A percentile compares a stretch with the other conserved stretches of the same genome.
These are phyloP conservation scores for Sylvia atricapilla DNA, from an alignment of 2,113 vertebrate species.

Conservation along the genomic window DNA sequence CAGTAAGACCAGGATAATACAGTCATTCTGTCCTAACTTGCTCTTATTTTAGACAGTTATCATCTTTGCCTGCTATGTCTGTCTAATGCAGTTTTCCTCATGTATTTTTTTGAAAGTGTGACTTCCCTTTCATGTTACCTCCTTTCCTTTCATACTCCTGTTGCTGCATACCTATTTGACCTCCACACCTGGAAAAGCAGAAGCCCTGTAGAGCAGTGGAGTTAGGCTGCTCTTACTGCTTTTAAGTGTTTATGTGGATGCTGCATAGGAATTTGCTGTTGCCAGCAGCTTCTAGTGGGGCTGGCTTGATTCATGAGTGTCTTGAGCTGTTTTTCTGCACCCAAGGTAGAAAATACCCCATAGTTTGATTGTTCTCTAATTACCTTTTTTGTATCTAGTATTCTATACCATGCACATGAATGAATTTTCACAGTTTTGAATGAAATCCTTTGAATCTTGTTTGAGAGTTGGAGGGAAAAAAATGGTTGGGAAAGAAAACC, in stretches of 20 bases:
- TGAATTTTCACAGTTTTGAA: neutral
- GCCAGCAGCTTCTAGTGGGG: neutral
- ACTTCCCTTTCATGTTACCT: neutral
- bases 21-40: neutral
- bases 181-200: neutral
- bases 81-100: neutral
- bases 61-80: neutral
- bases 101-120: neutral
- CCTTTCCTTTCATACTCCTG: neutral
- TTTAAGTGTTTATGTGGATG: neutral
- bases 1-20: neutral
- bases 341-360: neutral
- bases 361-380: neutral
- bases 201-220: neutral
- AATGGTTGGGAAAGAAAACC: rapidly evolving
- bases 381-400: neutral
- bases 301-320: neutral
- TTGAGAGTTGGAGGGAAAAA: neutral
- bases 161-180: neutral
- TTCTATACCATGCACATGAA: neutral
- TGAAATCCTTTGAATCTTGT: neutral
- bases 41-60: neutral
- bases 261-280: neutral
- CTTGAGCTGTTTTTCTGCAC: neutral
- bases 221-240: neutral